phyloP scores from a whole-genome alignment of 1,140 invertebrate genomes.

The Hormaphis cornu region DNA sequence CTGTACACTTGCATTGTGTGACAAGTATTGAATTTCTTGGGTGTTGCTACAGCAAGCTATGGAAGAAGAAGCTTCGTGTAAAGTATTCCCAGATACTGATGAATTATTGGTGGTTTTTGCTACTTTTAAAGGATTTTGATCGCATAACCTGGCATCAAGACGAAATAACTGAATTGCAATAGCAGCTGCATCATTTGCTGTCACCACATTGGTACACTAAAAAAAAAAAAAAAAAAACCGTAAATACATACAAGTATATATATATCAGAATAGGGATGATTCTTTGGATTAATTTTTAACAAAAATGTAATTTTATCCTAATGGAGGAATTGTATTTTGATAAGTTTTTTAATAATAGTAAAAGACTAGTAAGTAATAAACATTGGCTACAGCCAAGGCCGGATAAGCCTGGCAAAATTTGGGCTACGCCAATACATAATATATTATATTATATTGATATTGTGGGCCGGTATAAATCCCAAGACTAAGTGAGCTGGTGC shows the following conservation, averaged over 20 bases:
- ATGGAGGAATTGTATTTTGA: too few species aligned
- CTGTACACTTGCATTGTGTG: not conserved
- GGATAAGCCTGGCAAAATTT: too few species aligned
- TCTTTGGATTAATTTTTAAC: too few species aligned
- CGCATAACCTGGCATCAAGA: conserved; percentile 71
- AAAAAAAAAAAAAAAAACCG: conserved; percentile 35
- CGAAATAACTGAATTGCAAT: conserved; percentile 77
- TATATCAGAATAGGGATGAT: not conserved
- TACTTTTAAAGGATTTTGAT: conserved; percentile 62
- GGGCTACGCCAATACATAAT: too few species aligned
- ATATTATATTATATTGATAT: too few species aligned
- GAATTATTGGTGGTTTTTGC: conserved; percentile 46
- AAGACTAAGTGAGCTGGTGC: too few species aligned
- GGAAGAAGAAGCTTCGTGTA: conserved; percentile 12
- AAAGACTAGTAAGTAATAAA: too few species aligned
- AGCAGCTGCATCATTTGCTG: conserved; percentile 78
- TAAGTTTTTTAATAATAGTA: too few species aligned
- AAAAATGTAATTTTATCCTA: too few species aligned
- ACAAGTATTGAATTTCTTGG: not conserved
- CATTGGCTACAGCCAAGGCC: too few species aligned
- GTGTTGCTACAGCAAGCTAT: conserved; percentile 3
- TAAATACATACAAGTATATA: not conserved
- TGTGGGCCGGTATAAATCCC: too few species aligned
- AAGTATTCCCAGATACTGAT: conserved; percentile 15
- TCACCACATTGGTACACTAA: conserved; percentile 56